phyloP scores from a whole-genome alignment of 2,113 vertebrate species.

The Cyphomyrus discorhynchus region DNA sequence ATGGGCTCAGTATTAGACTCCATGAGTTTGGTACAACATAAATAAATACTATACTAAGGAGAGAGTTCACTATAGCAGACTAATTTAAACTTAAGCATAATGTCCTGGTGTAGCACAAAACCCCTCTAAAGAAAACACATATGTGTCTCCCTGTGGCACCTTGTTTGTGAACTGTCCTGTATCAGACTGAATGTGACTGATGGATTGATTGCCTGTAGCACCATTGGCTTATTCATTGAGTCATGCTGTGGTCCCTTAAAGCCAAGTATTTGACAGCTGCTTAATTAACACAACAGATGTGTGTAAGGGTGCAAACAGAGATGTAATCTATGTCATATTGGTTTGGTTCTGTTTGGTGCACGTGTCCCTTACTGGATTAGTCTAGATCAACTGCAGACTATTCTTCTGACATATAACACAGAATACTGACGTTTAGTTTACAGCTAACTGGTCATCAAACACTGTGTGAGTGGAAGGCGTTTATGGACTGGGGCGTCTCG shows the following conservation, averaged over 20 bases:
- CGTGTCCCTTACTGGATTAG: background rate
- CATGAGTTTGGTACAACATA: background rate
- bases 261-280: background rate
- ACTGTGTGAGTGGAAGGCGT: background rate
- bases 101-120: background rate
- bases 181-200: background rate
- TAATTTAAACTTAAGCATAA: background rate
- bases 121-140: background rate
- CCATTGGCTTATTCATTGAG: background rate
- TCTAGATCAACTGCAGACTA: background rate
- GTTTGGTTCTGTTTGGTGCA: background rate
- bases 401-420: background rate
- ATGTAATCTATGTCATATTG: background rate
- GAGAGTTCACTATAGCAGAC: background rate
- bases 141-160: background rate
- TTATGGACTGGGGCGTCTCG: background rate
- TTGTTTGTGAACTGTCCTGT: background rate
- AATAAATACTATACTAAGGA: background rate
- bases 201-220: background rate
- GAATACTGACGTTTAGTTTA: background rate
- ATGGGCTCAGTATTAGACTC: background rate
- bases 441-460: background rate
- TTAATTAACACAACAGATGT: background rate
- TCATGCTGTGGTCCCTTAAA: background rate
- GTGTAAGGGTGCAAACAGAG: background rate